Percentiles rank a stretch among this genome's conserved stretches.
phyloP scores from a whole-genome alignment of 2,888 invertebrate genomes.

The Lasioglossum vierecki region DNA sequence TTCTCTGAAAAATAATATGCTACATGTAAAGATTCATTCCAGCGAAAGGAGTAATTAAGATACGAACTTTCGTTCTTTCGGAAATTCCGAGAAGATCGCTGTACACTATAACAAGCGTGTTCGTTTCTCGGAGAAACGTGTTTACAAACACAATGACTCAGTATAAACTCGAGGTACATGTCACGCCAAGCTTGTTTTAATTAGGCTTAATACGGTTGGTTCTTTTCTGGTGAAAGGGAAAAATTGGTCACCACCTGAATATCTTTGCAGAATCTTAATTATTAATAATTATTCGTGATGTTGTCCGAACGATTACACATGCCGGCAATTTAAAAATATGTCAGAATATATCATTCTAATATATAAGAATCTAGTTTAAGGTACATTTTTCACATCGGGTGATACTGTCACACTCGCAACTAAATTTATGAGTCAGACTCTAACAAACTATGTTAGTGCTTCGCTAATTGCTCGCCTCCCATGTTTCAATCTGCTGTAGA shows the following conservation, averaged over 20 bases:
- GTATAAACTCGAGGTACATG: background rate
- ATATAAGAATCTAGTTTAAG: background rate
- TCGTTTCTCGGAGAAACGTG: background rate
- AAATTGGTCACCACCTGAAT: background rate
- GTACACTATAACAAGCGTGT: background rate
- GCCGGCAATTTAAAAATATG: background rate
- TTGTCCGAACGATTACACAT: background rate
- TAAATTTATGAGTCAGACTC: background rate
- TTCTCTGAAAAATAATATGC: background rate
- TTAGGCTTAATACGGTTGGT: background rate
- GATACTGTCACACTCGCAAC: background rate
- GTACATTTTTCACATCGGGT: background rate
- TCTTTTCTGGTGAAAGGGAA: background rate
- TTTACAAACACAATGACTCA: slow-evolving; percentile 7
- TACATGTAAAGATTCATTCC: background rate
- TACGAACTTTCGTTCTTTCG: background rate
- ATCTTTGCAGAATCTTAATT: background rate
- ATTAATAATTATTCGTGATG: background rate
- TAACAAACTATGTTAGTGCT: background rate
- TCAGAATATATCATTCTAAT: background rate
- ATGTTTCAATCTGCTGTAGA: background rate
- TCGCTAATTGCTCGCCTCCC: slow-evolving; percentile 3
- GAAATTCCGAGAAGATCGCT: background rate
- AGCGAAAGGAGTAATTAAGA: background rate
- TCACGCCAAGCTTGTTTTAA: slow-evolving; percentile 4